These are phyloP conservation scores for Gopherus flavomarginatus DNA, from an alignment of 2,113 vertebrate genomes.

Conservation along the genomic window DNA sequence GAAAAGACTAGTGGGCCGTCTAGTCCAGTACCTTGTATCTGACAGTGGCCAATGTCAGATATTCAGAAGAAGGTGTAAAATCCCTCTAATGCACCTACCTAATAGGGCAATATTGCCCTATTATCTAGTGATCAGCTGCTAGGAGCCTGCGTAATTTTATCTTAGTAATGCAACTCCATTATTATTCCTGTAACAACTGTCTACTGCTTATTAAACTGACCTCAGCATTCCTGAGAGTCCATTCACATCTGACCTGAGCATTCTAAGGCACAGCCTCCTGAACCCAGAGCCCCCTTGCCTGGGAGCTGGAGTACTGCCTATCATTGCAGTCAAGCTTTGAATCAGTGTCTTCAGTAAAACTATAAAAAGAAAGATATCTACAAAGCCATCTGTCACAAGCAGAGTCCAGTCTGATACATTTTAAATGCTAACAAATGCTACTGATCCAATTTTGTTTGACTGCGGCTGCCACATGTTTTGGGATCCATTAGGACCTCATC, in stretches of 20 bases:
- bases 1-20: not conserved
- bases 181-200: not conserved
- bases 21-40: not conserved
- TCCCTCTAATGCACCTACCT: fast-evolving
- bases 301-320: not conserved
- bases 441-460: not conserved
- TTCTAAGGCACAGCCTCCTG: not conserved
- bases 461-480: not conserved
- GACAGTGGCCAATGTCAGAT: not conserved
- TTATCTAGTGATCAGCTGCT: not conserved
- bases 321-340: not conserved
- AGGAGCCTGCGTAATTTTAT: not conserved
- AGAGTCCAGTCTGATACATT: not conserved
- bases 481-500: not conserved
- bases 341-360: not conserved
- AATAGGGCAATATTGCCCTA: not conserved
- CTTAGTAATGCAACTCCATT: not conserved
- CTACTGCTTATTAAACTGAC: not conserved
- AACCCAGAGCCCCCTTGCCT: not conserved
- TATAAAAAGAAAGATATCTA: not conserved
- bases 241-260: not conserved
- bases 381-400: not conserved
- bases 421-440: not conserved
- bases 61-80: not conserved
- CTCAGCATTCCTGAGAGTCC: not conserved